phyloP scores from a whole-genome alignment of 1,140 invertebrate genomes.

The Thaumatotibia leucotreta region DNA sequence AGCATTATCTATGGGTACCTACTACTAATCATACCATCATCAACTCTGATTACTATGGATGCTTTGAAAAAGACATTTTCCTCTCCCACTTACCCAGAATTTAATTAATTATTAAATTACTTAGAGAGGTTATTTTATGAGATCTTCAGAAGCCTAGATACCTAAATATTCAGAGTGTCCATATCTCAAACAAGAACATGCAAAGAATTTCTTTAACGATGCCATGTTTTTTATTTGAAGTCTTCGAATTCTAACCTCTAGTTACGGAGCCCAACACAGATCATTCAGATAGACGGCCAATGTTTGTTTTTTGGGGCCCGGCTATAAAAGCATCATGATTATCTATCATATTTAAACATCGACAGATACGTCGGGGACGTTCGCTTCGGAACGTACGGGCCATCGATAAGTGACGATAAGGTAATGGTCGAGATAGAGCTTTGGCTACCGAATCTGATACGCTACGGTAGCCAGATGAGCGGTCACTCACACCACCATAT shows the following conservation, averaged over 20 bases:
- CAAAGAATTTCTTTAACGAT: constrained; percentile 41
- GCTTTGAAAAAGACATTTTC: too few species aligned
- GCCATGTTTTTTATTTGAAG: constrained; percentile 34
- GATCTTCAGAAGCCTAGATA: not conserved
- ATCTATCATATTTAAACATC: constrained; percentile 52
- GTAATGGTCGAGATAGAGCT: constrained; percentile 49
- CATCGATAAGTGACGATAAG: constrained; percentile 60
- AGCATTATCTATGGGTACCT: too few species aligned
- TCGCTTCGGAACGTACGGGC: constrained; percentile 17
- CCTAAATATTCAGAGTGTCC: not conserved
- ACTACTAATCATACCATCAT: too few species aligned
- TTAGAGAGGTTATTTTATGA: too few species aligned
- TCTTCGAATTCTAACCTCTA: constrained; percentile 47
- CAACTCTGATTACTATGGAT: too few species aligned
- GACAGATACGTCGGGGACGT: constrained; percentile 52
- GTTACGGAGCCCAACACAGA: constrained; percentile 37
- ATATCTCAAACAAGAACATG: constrained; percentile 15
- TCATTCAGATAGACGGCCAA: constrained; percentile 36
- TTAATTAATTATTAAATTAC: not conserved
- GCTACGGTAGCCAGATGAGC: constrained; percentile 42
- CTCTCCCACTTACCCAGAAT: too few species aligned
- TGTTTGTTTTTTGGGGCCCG: constrained; percentile 34
- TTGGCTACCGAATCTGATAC: constrained; percentile 60
- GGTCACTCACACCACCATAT: constrained; percentile 35
- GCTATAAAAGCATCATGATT: constrained; percentile 47